These are phyloP conservation scores for Oryzias celebensis DNA, from an alignment of 2,113 vertebrate species.

Conservation along the genomic window DNA sequence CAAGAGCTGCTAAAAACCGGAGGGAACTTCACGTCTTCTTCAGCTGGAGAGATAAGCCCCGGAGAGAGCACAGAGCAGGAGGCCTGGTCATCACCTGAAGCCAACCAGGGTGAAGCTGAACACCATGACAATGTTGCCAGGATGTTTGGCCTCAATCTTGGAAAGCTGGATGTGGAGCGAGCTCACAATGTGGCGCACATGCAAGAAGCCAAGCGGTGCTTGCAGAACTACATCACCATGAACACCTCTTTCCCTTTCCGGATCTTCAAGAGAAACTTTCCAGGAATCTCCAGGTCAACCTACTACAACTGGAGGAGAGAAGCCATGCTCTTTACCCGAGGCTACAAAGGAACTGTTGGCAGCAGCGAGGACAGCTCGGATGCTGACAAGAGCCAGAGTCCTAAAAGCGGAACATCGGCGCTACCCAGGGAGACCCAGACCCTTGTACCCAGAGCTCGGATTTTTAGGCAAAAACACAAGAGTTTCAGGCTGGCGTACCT, in stretches of 20 bases:
- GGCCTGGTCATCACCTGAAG: conserved; percentile 74
- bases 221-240: conserved; percentile 89
- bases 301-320: conserved; percentile 98
- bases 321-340: conserved; percentile 83
- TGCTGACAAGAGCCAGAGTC: conserved; percentile 71
- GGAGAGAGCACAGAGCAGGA: conserved; percentile 76
- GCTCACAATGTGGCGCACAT: conserved; percentile 79
- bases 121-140: conserved; percentile 58
- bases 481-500: conserved; percentile 70
- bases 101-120: conserved; percentile 50
- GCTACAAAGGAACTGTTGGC: conserved; percentile 74
- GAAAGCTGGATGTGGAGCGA: conserved; percentile 69
- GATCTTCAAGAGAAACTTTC: conserved; percentile 90
- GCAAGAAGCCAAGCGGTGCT: conserved; percentile 90
- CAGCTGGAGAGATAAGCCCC: conserved; percentile 70
- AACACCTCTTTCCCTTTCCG: conserved; percentile 89
- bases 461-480: conserved; percentile 56
- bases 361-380: conserved; percentile 75
- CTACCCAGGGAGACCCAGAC: conserved; percentile 13
- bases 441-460: conserved; percentile 37
- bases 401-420: conserved; percentile 45
- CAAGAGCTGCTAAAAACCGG: conserved; percentile 85
- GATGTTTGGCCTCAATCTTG: conserved; percentile 62
- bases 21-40: conserved; percentile 62
- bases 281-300: conserved; percentile 93